These are phyloP conservation scores for Drosophila varians DNA, from an alignment of 1,140 invertebrate species.

Conservation along the genomic window DNA sequence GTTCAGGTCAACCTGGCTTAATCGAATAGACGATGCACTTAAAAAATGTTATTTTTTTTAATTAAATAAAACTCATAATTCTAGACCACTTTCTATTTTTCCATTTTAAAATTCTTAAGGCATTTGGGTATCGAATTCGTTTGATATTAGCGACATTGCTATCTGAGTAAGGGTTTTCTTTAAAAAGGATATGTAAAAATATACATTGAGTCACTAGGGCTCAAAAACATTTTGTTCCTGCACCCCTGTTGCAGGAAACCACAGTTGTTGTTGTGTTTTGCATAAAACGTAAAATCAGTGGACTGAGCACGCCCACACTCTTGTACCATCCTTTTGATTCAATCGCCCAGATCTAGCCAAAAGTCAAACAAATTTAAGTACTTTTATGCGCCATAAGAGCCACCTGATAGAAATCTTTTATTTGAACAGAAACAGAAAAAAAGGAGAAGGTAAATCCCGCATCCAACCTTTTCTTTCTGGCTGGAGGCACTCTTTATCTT, in stretches of 20 bases:
- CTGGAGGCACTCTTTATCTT: conserved; percentile 64
- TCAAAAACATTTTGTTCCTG: no score
- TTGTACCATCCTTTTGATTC: not conserved
- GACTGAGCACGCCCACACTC: not conserved
- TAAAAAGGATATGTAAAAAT: no score
- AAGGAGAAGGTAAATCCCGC: not conserved
- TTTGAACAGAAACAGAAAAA: conserved; percentile 41
- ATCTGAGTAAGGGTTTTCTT: no score
- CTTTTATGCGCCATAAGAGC: conserved; percentile 78
- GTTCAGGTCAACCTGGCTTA: conserved; percentile 36
- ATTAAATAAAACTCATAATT: no score
- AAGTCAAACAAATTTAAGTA: conserved; percentile 81
- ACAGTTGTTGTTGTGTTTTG: conserved; percentile 43
- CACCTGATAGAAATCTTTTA: conserved; percentile 81
- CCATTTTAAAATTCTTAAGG: no score
- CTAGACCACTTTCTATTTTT: no score
- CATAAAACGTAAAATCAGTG: conserved; percentile 45
- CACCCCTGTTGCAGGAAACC: conserved; percentile 45
- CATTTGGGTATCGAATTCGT: no score
- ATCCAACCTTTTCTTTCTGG: conserved; percentile 12
- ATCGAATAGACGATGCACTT: conserved; percentile 8
- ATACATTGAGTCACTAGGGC: no score
- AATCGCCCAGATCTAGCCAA: conserved; percentile 47
- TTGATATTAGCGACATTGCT: no score
- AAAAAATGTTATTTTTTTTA: not conserved